phyloP scores from a whole-genome alignment of 2,888 invertebrate species.

The Drosophila percnosoma region DNA sequence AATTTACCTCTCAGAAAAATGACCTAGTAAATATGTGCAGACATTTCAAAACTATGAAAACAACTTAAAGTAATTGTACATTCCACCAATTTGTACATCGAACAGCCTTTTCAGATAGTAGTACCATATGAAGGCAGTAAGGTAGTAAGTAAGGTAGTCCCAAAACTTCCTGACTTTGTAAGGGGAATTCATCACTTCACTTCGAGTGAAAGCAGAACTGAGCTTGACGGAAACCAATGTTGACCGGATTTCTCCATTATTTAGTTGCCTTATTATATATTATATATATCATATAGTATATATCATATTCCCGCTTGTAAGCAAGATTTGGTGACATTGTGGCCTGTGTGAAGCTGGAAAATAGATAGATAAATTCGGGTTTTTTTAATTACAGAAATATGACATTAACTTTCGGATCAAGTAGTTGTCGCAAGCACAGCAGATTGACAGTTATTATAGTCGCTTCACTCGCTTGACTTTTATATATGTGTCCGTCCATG shows the following conservation, averaged over 20 bases:
- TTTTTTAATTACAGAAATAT: background rate
- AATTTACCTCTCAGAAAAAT: background rate
- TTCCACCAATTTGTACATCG: background rate
- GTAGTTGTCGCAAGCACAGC: background rate
- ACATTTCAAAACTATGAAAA: background rate
- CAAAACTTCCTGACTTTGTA: background rate
- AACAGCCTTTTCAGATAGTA: background rate
- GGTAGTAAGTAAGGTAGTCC: too few species aligned
- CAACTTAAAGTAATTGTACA: background rate
- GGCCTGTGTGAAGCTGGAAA: background rate
- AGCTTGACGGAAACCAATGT: too few species aligned
- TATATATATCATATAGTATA: too few species aligned
- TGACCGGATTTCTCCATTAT: too few species aligned
- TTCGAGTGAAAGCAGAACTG: too few species aligned
- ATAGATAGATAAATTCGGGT: too few species aligned
- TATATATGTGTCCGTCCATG: constrained; percentile 11
- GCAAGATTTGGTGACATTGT: background rate
- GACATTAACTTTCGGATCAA: background rate
- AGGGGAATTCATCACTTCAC: too few species aligned
- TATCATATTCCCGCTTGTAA: background rate
- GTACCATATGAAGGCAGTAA: background rate
- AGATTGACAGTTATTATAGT: background rate
- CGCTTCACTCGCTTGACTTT: constrained; percentile 16
- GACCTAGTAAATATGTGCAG: background rate
- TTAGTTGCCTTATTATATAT: too few species aligned